These are phyloP conservation scores for Aplochiton taeniatus DNA, from an alignment of 2,797 vertebrate genomes.

Conservation along the genomic window DNA sequence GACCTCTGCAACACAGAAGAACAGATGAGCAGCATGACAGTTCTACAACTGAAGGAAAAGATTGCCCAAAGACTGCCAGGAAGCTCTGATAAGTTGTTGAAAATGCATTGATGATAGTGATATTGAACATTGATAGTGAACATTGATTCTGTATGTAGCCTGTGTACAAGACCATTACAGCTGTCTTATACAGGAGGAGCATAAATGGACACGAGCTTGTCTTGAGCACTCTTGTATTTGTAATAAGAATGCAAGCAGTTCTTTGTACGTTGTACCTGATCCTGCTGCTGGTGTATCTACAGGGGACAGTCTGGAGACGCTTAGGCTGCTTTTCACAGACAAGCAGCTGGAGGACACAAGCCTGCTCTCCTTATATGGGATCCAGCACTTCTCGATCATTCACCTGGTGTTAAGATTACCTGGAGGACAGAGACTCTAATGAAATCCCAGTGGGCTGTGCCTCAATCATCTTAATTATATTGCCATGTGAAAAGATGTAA, in stretches of 20 bases:
- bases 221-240: no score
- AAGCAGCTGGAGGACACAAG: slow-evolving; percentile 35
- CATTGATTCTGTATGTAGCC: background rate
- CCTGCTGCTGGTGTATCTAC: background rate
- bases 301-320: background rate
- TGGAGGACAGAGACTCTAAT: slow-evolving; percentile 50
- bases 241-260: background rate
- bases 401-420: slow-evolving; percentile 52
- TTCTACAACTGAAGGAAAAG: slow-evolving; percentile 60
- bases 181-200: no score
- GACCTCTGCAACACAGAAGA: slow-evolving; percentile 62
- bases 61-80: slow-evolving; percentile 48
- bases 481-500: no score
- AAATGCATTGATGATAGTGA: no score
- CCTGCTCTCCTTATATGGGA: slow-evolving; percentile 40
- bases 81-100: slow-evolving; percentile 41
- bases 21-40: slow-evolving; percentile 54
- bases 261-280: background rate
- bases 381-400: slow-evolving; percentile 64
- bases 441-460: background rate
- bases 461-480: no score
- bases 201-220: background rate
- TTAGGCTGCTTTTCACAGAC: slow-evolving; percentile 62
- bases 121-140: no score
- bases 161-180: background rate